A percentile compares a stretch with the other conserved stretches of the same genome.
Evolutionary conservation across 2,113 vertebrate species (phyloP).

Genomic region (Chaetura pelagica): DNA sequence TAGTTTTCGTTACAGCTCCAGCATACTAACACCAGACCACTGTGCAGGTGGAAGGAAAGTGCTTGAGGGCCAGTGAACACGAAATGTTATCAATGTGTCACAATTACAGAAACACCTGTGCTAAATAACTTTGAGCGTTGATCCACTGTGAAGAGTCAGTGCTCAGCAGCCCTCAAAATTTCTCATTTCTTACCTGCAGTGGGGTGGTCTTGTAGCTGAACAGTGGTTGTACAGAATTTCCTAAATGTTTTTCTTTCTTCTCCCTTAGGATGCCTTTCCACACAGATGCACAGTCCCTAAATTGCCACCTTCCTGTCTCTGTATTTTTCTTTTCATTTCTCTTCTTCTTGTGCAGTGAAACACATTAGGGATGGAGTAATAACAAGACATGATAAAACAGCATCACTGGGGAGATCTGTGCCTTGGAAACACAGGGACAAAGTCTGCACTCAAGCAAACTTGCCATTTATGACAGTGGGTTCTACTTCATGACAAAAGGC

Average conservation of each 20-base stretch:
- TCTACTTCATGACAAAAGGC: not conserved
- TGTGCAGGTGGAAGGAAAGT: not conserved
- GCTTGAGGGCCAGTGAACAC: not conserved
- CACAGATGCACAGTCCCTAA: not conserved
- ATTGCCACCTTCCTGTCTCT: conserved; percentile 50
- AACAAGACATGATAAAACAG: conserved; percentile 52
- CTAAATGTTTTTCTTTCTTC: conserved; percentile 41
- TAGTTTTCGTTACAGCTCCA: not conserved
- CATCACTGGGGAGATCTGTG: not conserved
- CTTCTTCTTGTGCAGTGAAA: conserved; percentile 20
- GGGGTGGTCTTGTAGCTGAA: not conserved
- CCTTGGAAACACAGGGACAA: not conserved
- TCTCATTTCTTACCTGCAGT: conserved; percentile 66
- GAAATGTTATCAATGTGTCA: not conserved
- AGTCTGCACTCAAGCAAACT: not conserved
- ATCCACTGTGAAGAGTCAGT: conserved; percentile 12
- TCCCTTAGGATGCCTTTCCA: conserved; percentile 33
- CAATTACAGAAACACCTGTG: conserved; percentile 23
- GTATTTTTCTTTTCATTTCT: conserved; percentile 45
- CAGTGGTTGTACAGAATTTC: not conserved
- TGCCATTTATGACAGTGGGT: not conserved
- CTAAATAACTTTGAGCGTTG: not conserved
- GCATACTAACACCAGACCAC: not conserved
- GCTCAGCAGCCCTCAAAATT: conserved; percentile 43
- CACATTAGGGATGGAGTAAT: conserved; percentile 24